Evolutionary conservation across 2,113 vertebrate species (phyloP), one percentile per base, ranked within the genome.

Genomic region (Ctenomys sociabilis): DNA sequence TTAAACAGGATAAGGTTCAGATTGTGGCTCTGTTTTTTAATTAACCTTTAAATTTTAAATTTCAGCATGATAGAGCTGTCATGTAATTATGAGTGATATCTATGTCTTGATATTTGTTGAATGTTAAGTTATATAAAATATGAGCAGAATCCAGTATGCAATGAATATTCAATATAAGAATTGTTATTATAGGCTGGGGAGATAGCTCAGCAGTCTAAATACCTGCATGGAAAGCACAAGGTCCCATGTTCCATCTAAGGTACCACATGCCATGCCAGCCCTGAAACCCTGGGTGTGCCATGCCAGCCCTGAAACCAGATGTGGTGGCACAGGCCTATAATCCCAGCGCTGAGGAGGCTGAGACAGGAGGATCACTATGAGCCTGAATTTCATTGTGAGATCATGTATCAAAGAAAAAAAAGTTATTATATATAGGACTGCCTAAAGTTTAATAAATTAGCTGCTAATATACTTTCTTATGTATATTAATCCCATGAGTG

Each of bases 31-130:
- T 49, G 14, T 88, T 64, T 95, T 3, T 16, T 64, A 66, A 17
- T 92, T 93, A 84, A 87, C 70, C 4, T 35, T 93, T 73, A 32
- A 40, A 1, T 61, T 72, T 52, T 82, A 73, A 81, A 14, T 43
- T 75, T 64, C 11, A 88, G 4, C 28, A 87, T 90, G 86, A 28
- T 35, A 61, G 64, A 88, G 6, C 1, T 85, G 9, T 64, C 32
- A 10, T 52, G 6, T 90, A 90, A 45, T 94, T 92, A n/a, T 52
- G 32, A 90, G 70, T 85, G 13, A 85, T 77, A 85, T 88, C 9
- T 80, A 64, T 21, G 81, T 88, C 28, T 89, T 93, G 13, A 83
- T 3, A 32, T 78, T n/a, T n/a, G n/a, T n/a, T 90, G 77, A 93
- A 63, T 7, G 28, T 70, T 68, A 90, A 68, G 64, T 37, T 59